Evolutionary conservation across 2,888 invertebrate species (phyloP).

Genomic region (Eristalis intricaria): DNA sequence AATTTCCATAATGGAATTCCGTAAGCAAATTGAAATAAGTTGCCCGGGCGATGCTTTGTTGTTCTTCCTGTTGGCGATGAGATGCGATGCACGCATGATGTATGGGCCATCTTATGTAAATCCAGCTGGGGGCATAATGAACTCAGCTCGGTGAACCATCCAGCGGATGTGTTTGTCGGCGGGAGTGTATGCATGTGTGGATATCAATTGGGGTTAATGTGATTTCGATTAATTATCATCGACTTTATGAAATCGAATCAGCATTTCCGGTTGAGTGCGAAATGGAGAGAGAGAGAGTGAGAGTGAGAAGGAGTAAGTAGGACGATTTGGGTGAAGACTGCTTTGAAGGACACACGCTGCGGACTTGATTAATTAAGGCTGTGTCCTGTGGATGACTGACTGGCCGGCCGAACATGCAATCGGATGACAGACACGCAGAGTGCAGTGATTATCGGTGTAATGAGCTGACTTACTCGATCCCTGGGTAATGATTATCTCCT

Average conservation of each 20-base stretch:
- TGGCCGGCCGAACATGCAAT: slow-evolving; percentile 10
- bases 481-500: slow-evolving; percentile 21
- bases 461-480: slow-evolving; percentile 36
- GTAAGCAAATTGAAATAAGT: slow-evolving; percentile 68
- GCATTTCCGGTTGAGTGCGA: slow-evolving; percentile 1
- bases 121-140: slow-evolving; percentile 49
- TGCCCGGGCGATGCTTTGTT: slow-evolving; percentile 19
- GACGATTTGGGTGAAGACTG: background rate
- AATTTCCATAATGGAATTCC: slow-evolving; percentile 77
- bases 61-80: slow-evolving; percentile 11
- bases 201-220: slow-evolving; percentile 57
- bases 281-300: background rate
- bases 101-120: slow-evolving; percentile 49
- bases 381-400: background rate
- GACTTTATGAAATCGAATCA: slow-evolving; percentile 46
- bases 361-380: slow-evolving; percentile 20
- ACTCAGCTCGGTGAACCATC: slow-evolving; percentile 15
- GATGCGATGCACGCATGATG: slow-evolving; percentile 15
- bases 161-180: background rate
- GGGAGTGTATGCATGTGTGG: background rate
- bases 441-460: slow-evolving; percentile 46
- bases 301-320: background rate
- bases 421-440: slow-evolving; percentile 42
- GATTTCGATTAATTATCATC: slow-evolving; percentile 61
- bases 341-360: background rate